A percentile compares a stretch with the other conserved stretches of the same genome.
These are phyloP conservation scores for Plebejus anna DNA, from an alignment of 2,888 invertebrate genomes.

Conservation along the genomic window DNA sequence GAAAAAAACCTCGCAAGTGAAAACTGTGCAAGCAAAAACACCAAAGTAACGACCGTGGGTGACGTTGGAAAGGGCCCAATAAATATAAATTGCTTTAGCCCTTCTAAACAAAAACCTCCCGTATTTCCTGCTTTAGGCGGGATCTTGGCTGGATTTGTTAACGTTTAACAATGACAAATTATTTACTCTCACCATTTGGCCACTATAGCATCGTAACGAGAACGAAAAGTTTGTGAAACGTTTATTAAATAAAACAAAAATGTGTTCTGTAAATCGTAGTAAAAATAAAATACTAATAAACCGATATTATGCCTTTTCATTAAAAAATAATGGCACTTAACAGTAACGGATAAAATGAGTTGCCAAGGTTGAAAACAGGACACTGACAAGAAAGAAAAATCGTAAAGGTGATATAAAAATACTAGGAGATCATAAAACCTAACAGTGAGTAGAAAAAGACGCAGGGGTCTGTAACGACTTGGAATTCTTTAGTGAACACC, in stretches of 20 bases:
- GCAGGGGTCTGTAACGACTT: conserved; percentile 22
- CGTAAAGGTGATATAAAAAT: conserved; percentile 21
- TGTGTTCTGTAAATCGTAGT: neutral
- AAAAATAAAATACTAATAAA: neutral
- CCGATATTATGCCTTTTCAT: neutral
- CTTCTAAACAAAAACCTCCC: conserved; percentile 20
- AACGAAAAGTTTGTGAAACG: neutral
- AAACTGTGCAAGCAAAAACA: conserved; percentile 25
- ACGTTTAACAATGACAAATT: conserved; percentile 7
- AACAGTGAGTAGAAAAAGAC: conserved; percentile 20
- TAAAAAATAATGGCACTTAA: neutral
- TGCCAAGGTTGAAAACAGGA: conserved; percentile 4
- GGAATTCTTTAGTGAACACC: conserved; percentile 20
- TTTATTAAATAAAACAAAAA: neutral
- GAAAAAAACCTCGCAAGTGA: conserved; percentile 29
- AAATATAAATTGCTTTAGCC: conserved; percentile 34
- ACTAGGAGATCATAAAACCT: conserved; percentile 24
- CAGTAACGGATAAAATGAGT: neutral
- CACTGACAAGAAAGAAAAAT: conserved; percentile 7
- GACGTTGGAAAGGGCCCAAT: conserved; percentile 31
- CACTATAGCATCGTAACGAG: neutral
- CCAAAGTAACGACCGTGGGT: conserved; percentile 27
- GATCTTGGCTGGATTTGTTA: conserved; percentile 1
- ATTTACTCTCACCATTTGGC: neutral
- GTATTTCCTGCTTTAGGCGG: conserved; percentile 31